phyloP scores from a whole-genome alignment of 2,797 vertebrate genomes.

The Xerus rutilus region DNA sequence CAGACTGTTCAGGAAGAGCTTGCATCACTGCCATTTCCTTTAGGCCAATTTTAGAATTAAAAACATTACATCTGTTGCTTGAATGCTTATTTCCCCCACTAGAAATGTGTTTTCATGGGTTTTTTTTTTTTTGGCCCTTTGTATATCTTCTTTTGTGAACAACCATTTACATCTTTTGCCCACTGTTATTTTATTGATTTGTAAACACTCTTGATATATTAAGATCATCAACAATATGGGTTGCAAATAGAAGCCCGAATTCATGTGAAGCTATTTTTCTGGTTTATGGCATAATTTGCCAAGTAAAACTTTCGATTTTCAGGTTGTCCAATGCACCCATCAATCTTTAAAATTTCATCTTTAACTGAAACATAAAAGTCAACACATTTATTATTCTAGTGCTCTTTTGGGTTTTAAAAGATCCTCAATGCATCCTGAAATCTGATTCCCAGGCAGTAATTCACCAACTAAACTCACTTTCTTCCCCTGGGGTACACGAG shows the following conservation, averaged over 20 bases:
- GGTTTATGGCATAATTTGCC: neutral
- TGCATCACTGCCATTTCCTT: neutral
- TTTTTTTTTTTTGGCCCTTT: neutral
- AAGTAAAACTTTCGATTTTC: neutral
- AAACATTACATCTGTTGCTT: neutral
- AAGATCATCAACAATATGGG: neutral
- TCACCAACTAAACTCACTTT: neutral
- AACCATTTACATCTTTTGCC: neutral
- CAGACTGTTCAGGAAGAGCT: neutral
- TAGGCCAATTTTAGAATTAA: neutral
- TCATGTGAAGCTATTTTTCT: neutral
- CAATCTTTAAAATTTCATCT: neutral
- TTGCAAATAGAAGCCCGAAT: neutral
- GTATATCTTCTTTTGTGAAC: neutral
- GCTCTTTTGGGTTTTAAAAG: neutral
- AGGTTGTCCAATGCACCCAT: neutral
- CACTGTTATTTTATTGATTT: slow-evolving; percentile 2
- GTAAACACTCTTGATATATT: neutral
- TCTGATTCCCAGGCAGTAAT: neutral
- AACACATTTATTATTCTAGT: neutral
- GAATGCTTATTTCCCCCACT: neutral
- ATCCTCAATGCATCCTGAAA: neutral
- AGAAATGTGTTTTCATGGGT: neutral
- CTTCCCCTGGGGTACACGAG: neutral
- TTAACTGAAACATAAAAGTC: neutral